Evolutionary conservation across 2,888 invertebrate species (phyloP), one percentile per base, ranked within the genome.

Genomic region (Eupsilia transversa): DNA sequence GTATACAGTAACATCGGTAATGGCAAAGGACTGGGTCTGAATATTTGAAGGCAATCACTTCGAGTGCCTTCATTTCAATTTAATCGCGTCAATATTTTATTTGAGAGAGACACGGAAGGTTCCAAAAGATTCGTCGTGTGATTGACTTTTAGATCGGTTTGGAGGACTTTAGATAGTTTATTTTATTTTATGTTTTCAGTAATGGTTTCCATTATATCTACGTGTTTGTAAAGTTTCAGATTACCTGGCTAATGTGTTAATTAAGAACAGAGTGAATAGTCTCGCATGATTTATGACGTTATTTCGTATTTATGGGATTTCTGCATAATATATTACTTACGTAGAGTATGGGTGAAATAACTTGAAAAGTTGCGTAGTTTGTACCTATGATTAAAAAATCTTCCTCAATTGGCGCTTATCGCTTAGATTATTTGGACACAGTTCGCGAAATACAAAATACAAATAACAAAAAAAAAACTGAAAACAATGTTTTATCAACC

Each of bases 21-120:
- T 77, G 64, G 76, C 46, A 20, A 52, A 57, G 73, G 79, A 80
- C 77, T 69, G 38, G 65, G 63, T 14, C 76, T 87, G 82, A 86
- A 87, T 86, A 84, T 86, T 86, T 87, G 77, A 86, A 57, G 67
- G 76, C 84, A 86, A 84, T 86, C 86, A 72, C 64, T 72, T 59
- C 38, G 78, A 86, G 87, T 86, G 82, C 60, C 74, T 81, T 86
- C 80, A 79, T 84, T 86, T 84, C 84, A 83, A 76, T 82, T 85
- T 79, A 85, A 84, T 75, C 76, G 78, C 74, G 71, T 87, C 77
- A 77, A 86, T 86, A 86, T 85, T 86, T 85, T 85, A 86, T 85
- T 80, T 56, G 73, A 63, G 61, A 57, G 64, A 70, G 63, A 74
- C 71, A 70, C 64, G 73, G 72, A 63, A 59, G 69, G 66, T 60